Percentiles rank a stretch among this genome's conserved stretches.
These are phyloP conservation scores for Parazoanthus atlanticus DNA, from an alignment of 92 coral and sea anemone species.

Conservation along the genomic window DNA sequence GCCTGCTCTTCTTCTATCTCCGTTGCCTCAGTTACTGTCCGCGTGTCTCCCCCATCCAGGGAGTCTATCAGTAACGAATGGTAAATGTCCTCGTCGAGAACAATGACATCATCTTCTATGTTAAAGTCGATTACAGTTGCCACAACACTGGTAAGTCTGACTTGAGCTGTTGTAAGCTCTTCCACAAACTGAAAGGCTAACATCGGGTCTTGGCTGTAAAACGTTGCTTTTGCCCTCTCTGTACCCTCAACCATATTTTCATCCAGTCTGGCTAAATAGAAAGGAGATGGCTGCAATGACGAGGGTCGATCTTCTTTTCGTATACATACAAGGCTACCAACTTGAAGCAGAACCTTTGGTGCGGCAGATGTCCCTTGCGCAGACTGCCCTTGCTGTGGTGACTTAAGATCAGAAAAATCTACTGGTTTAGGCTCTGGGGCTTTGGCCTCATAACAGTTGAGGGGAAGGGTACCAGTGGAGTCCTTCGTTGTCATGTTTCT, in stretches of 20 bases:
- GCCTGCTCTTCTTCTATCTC: no score
- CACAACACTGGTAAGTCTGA: background rate
- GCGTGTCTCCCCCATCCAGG: constrained; percentile 11
- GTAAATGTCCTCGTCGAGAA: background rate
- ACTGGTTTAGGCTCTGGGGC: background rate
- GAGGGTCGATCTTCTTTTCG: constrained; percentile 22
- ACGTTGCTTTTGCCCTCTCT: constrained; percentile 7
- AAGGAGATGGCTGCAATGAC: constrained; percentile 42
- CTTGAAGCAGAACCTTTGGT: constrained; percentile 5
- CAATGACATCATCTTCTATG: background rate
- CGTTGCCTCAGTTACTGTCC: constrained; percentile 21
- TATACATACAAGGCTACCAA: constrained; percentile 34
- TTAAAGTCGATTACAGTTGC: background rate
- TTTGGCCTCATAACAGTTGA: constrained; percentile 20
- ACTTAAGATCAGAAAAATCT: constrained; percentile 6
- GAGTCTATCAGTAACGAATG: background rate
- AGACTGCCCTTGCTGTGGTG: constrained; percentile 9
- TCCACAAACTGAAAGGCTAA: background rate
- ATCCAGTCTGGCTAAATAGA: constrained; percentile 38
- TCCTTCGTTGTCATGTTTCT: constrained; percentile 39
- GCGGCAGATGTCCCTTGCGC: constrained; percentile 19
- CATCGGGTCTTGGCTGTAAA: background rate
- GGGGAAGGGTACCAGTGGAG: constrained; percentile 31
- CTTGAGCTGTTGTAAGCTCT: background rate
- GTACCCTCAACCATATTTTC: constrained; percentile 32